These are phyloP conservation scores for Larimichthys crocea DNA, from an alignment of 2,113 vertebrate species.

Conservation along the genomic window DNA sequence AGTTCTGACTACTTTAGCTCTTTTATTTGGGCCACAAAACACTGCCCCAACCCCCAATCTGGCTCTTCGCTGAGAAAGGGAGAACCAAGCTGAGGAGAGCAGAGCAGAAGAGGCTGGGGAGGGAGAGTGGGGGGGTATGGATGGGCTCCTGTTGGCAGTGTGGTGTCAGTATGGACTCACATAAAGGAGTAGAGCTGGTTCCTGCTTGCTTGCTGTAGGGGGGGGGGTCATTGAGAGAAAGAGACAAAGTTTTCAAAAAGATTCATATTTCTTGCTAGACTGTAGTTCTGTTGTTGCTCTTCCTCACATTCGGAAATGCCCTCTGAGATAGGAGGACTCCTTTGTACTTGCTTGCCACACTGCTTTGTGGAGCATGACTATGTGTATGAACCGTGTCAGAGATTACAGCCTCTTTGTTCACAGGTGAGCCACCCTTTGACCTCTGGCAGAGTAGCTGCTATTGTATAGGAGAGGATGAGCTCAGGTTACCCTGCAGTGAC, in stretches of 20 bases:
- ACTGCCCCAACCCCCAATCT: slow-evolving; percentile 84
- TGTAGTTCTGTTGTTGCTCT: slow-evolving; percentile 46
- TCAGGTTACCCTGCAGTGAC: slow-evolving; percentile 84
- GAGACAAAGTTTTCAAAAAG: slow-evolving; percentile 47
- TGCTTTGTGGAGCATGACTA: slow-evolving; percentile 78
- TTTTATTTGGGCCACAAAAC: slow-evolving; percentile 88
- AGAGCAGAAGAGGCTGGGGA: slow-evolving; percentile 63
- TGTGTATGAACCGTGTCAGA: slow-evolving; percentile 75
- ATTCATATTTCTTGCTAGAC: slow-evolving; percentile 18
- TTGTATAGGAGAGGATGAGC: slow-evolving; percentile 77
- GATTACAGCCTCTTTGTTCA: slow-evolving; percentile 81
- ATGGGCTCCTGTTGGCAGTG: slow-evolving; percentile 81
- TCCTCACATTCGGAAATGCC: slow-evolving; percentile 62
- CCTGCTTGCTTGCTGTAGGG: slow-evolving; percentile 61
- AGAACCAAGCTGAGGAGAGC: slow-evolving; percentile 72
- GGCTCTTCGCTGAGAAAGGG: slow-evolving; percentile 82
- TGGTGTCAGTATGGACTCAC: slow-evolving; percentile 79
- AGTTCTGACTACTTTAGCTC: slow-evolving; percentile 88
- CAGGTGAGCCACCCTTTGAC: slow-evolving; percentile 83
- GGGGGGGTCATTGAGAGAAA: slow-evolving; percentile 37
- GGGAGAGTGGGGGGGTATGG: slow-evolving; percentile 41
- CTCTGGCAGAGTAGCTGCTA: slow-evolving; percentile 72
- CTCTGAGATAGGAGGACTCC: slow-evolving; percentile 50
- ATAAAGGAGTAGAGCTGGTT: slow-evolving; percentile 75
- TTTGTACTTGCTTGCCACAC: slow-evolving; percentile 55